Evolutionary conservation across 1,140 invertebrate species (phyloP), one percentile per base, ranked within the genome.

Genomic region (Gryllus bimaculatus): DNA sequence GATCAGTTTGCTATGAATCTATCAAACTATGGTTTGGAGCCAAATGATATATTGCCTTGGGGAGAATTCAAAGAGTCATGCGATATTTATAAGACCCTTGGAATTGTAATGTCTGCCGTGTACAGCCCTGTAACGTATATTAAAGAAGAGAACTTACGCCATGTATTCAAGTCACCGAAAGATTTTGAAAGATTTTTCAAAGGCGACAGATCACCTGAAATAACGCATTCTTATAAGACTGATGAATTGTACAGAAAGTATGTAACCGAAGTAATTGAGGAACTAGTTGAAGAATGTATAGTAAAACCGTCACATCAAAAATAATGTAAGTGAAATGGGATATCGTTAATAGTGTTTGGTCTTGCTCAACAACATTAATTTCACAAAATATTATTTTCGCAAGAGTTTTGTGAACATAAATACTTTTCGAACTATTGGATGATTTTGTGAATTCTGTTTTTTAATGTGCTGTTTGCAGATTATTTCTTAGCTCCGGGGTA

Each of bases 41-140:
- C 77, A 15, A n/a, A 47, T 6, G 47, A 80, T 5, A 8, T 80
- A n/a, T 10, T 80, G 12, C 79, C 79, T 10, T 80, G 76, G 76
- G 10, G 49, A 18, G 76, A 80, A 47, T 80, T 80, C 39, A 77
- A 78, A 78, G 76, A 75, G 20, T 21, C n/a, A 15, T 75, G 74
- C 74, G 20, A 39, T 8, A 10, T 15, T 39, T 75, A 75, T 8
- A 39, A 39, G 10, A 75, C 10, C 26, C n/a, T 75, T 5, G 74
- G 74, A 15, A 20, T n/a, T 12, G 0, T 75, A 10, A 10, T 39
- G 26, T 10, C 74, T 10, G 12, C 74, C 3, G 8, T 13, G 1
- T 75, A 75, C 20, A 21, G n/a, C 7, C 74, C n/a, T n/a, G n/a
- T 10, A 13, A 75, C 26, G 8, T 39, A 15, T 18, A 15, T 75